phyloP scores from a whole-genome alignment of 1,140 invertebrate species.

The Platyura marginata region DNA sequence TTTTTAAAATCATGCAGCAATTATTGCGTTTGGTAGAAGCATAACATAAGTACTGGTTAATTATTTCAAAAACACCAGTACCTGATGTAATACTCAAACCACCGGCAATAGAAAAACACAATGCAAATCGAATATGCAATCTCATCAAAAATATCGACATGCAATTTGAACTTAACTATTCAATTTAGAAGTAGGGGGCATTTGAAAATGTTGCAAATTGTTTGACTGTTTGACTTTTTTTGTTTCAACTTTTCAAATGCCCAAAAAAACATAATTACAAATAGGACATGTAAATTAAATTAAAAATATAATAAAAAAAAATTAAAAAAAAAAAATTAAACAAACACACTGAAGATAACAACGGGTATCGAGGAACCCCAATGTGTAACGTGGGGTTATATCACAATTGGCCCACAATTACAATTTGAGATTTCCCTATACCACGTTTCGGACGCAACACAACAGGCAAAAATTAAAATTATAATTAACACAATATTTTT shows the following conservation, averaged over 20 bases:
- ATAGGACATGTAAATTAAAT: slow-evolving; percentile 19
- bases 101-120: slow-evolving; percentile 27
- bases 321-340: slow-evolving; percentile 7
- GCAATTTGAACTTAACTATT: slow-evolving; percentile 4
- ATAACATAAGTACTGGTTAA: slow-evolving; percentile 67
- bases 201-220: no score
- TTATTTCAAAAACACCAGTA: slow-evolving; percentile 53
- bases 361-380: slow-evolving; percentile 20
- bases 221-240: no score
- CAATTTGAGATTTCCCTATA: slow-evolving; percentile 23
- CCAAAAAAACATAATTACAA: slow-evolving; percentile 7
- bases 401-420: slow-evolving; percentile 22
- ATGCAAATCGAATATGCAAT: not conserved
- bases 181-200: no score
- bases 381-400: slow-evolving; percentile 24
- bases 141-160: slow-evolving; percentile 1
- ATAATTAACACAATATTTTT: no score
- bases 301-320: slow-evolving; percentile 5
- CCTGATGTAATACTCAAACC: slow-evolving; percentile 96
- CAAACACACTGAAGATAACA: not conserved
- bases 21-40: slow-evolving; percentile 26
- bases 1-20: slow-evolving; percentile 18
- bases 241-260: no score
- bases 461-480: no score
- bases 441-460: no score